Percentiles rank a stretch among this genome's conserved stretches.
These are phyloP conservation scores for Empis stercorea DNA, from an alignment of 2,888 invertebrate species.

Conservation along the genomic window DNA sequence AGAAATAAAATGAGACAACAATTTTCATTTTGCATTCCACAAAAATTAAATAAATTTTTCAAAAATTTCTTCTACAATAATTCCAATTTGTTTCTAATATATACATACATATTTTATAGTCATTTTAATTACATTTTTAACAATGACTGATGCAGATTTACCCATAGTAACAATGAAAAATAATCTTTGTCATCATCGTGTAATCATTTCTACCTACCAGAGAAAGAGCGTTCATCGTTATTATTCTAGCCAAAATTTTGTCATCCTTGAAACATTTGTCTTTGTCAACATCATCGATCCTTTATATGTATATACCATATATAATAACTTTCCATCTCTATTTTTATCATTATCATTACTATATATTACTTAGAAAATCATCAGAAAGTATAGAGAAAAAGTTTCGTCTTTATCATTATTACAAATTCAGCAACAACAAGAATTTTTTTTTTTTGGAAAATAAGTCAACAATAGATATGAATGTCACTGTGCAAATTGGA, in stretches of 20 bases:
- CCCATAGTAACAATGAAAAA: slow-evolving; percentile 8
- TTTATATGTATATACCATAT: slow-evolving; percentile 3
- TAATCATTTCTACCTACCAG: slow-evolving; percentile 10
- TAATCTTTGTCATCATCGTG: slow-evolving; percentile 21
- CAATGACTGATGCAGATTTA: slow-evolving; percentile 23
- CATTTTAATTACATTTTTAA: slow-evolving; percentile 10
- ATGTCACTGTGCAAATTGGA: slow-evolving; percentile 81
- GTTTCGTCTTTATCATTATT: slow-evolving; percentile 16
- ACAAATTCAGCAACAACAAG: slow-evolving; percentile 20
- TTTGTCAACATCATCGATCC: slow-evolving; percentile 11
- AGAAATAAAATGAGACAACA: too few relatives aligned
- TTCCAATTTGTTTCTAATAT: too few relatives aligned
- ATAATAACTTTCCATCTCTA: not conserved
- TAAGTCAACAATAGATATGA: slow-evolving; percentile 40
- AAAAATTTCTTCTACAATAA: too few relatives aligned
- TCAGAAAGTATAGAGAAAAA: too few relatives aligned
- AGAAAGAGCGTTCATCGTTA: too few relatives aligned
- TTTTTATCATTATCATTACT: too few relatives aligned
- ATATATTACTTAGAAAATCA: too few relatives aligned
- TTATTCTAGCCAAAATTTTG: too few relatives aligned
- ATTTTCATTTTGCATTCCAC: too few relatives aligned
- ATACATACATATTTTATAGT: too few relatives aligned
- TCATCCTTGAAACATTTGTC: too few relatives aligned
- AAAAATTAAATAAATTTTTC: too few relatives aligned
- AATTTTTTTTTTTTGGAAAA: slow-evolving; percentile 24